These are phyloP conservation scores for Schizaphis graminum DNA, from an alignment of 2,888 invertebrate genomes.

Conservation along the genomic window DNA sequence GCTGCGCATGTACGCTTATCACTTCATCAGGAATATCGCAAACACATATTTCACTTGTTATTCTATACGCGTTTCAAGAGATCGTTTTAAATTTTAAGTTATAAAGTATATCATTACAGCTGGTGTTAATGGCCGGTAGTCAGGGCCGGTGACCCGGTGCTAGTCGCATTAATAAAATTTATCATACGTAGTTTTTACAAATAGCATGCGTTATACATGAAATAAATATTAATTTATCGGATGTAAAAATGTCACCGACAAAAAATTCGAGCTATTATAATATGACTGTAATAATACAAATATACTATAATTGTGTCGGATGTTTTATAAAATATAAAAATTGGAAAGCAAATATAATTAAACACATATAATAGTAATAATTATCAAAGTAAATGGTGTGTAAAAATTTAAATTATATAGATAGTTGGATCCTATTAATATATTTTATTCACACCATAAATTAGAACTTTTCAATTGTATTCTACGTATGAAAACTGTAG, in stretches of 20 bases:
- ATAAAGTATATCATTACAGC: constrained; percentile 13
- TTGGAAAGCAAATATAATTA: constrained; percentile 11
- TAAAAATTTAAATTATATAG: not conserved
- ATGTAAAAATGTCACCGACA: not conserved
- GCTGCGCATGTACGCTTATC: not conserved
- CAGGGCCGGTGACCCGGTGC: constrained; percentile 54
- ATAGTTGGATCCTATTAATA: not conserved
- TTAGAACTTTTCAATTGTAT: not conserved
- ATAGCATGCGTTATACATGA: not conserved
- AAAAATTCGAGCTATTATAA: not conserved
- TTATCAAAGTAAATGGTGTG: not conserved
- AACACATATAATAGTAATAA: not conserved
- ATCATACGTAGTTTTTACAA: not conserved
- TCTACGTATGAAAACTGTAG: not conserved
- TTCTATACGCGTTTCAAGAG: not conserved
- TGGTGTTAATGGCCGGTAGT: constrained; percentile 53
- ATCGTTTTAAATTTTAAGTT: constrained; percentile 21
- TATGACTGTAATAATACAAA: not conserved
- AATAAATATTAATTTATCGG: constrained; percentile 34
- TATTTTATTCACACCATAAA: constrained; percentile 24
- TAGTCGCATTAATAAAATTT: constrained; percentile 25
- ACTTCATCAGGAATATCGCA: not conserved
- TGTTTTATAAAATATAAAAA: not conserved
- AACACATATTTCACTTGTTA: not conserved
- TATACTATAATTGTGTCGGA: not conserved